A percentile compares a stretch with the other conserved stretches of the same genome.
Evolutionary conservation across 2,113 vertebrate genomes (phyloP).

Genomic region (Oreocharis arfaki): DNA sequence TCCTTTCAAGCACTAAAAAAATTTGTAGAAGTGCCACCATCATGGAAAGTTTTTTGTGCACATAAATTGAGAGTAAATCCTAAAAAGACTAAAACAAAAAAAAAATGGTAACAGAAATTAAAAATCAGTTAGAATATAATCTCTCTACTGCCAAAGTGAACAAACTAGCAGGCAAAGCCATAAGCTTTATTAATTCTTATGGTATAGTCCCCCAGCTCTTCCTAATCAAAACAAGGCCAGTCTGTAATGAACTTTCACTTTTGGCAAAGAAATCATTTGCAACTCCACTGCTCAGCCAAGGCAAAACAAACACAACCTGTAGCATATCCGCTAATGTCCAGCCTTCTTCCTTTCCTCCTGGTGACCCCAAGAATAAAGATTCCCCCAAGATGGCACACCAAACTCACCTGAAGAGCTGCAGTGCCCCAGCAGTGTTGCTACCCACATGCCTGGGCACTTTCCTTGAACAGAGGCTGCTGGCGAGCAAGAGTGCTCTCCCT

Average conservation of each 20-base stretch:
- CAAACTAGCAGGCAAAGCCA: not conserved
- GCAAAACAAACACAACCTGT: not conserved
- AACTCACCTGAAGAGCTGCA: not conserved
- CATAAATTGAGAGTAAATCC: not conserved
- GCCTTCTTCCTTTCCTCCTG: not conserved
- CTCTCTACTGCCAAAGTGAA: not conserved
- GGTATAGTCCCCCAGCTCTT: not conserved
- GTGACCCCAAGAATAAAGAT: not conserved
- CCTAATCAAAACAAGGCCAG: constrained; percentile 26
- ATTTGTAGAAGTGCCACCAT: not conserved
- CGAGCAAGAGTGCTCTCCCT: not conserved
- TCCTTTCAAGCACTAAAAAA: not conserved
- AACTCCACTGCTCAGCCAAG: not conserved
- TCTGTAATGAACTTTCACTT: not conserved
- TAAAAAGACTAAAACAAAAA: not conserved
- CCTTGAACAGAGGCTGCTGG: not conserved
- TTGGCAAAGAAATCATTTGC: not conserved
- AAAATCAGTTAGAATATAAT: not conserved
- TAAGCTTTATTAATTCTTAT: not conserved
- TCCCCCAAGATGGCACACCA: not conserved
- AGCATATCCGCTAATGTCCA: not conserved
- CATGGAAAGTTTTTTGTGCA: not conserved
- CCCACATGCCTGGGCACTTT: not conserved
- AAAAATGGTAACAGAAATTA: not conserved
- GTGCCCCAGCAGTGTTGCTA: not conserved